Base-by-base conservation (phyloP, 2,888 invertebrate species). In the Torymus texanus region DNA sequence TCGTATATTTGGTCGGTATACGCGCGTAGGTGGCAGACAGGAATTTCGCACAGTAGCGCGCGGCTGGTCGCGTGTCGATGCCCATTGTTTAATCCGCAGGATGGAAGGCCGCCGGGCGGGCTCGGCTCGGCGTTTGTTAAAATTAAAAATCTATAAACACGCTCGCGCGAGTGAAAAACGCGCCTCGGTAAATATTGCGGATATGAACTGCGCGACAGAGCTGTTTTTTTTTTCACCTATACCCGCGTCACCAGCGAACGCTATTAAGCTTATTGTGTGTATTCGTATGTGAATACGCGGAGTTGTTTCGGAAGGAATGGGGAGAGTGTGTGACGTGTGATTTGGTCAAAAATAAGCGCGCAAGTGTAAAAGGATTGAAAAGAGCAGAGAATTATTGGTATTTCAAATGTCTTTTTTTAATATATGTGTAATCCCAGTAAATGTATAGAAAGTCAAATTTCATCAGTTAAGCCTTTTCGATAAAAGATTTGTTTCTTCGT, bases 71-170 rank as follows among this genome's bases (percentile, higher is more conserved):
- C 71, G 71, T 59, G 41, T 50, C 73, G 51, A 79, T 81, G 79
- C 55, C 75, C 79, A 79, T 81, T 76, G 79, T 81, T 79, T 73
- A 81, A 67, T 56, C 24, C 66, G 18, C 56, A 70, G 62, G 73
- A 41, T 41, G 41, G 41, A 41, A 41, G 41, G 41, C 41, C 41
- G 41, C 41, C 41, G 41, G 8, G 41, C 41, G 41, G 41, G 41
- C 41, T 41, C 41, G 41, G 41, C 8, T 41, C 41, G 59, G 70
- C 63, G 55, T 77, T 81, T 71, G 78, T 80, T 75, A 66, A 77
- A 81, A 76, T 76, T 58, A 59, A 78, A 67, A 67, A 56, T 71
- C 72, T 62, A 72, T 55, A 72, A 72, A 72, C 62, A 55, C 62
- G 72, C 72, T 72, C 13, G 51, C 18, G 67, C 63, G 41, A 65